A percentile compares a stretch with the other conserved stretches of the same genome.
phyloP scores from a whole-genome alignment of 2,113 vertebrate species.

The Oceanodroma tethys region DNA sequence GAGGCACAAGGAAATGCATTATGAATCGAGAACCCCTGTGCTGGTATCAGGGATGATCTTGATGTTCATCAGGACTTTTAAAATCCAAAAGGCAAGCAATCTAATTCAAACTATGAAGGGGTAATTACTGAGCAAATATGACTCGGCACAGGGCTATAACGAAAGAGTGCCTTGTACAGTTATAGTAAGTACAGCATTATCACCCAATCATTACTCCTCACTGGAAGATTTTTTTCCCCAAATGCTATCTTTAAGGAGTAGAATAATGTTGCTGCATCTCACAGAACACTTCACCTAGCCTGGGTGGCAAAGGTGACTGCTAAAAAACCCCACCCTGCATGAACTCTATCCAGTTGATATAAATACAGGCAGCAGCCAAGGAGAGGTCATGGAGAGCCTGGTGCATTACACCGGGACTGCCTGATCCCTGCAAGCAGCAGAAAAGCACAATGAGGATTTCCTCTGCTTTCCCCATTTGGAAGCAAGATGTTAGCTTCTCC shows the following conservation, averaged over 20 bases:
- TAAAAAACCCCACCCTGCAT: neutral
- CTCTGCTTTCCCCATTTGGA: neutral
- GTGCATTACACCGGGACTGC: neutral
- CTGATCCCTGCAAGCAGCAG: neutral
- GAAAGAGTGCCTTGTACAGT: neutral
- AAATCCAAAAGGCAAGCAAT: neutral
- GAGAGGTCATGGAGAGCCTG: fast-evolving
- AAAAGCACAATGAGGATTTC: neutral
- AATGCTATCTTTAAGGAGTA: neutral
- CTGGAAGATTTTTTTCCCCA: fast-evolving
- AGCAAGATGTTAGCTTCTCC: neutral
- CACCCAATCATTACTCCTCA: neutral
- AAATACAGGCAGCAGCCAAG: neutral
- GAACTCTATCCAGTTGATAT: neutral
- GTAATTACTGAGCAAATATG: neutral
- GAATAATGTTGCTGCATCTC: neutral
- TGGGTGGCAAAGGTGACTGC: neutral
- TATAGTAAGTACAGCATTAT: neutral
- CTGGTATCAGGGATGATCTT: neutral
- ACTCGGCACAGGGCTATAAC: neutral
- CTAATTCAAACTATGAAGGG: neutral
- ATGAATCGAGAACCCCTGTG: neutral
- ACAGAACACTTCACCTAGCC: neutral
- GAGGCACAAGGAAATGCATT: neutral
- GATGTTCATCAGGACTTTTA: neutral